Conservation (phyloP, 2,113 vertebrate species). For the Madoqua kirkii region DNA sequence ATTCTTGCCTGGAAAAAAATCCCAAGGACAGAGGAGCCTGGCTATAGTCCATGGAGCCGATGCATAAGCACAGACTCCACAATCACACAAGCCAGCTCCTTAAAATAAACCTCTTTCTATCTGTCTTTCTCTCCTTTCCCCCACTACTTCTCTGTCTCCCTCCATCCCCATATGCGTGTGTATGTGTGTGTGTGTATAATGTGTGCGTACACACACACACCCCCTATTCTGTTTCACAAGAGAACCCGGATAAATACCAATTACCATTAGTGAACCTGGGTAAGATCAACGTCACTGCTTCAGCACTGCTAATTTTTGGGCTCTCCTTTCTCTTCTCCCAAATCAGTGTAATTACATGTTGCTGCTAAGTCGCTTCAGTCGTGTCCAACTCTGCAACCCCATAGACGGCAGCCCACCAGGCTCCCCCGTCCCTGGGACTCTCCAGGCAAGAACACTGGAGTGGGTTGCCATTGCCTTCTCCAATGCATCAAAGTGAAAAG, state of each 20-base stretch:
- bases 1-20: background rate
- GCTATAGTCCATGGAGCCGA: background rate
- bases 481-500: no score
- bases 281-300: background rate
- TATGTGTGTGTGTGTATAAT: no score
- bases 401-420: no score
- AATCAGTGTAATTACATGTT: background rate
- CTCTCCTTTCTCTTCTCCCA: background rate
- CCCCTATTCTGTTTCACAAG: background rate
- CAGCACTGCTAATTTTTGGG: background rate
- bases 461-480: no score
- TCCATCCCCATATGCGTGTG: background rate
- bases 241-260: background rate
- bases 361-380: no score
- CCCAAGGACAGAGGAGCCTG: background rate
- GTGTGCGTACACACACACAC: background rate
- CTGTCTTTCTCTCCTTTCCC: background rate
- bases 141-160: background rate
- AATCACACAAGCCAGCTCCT: background rate
- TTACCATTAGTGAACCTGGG: no score
- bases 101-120: background rate
- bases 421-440: no score
- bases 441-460: no score
- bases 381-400: no score
- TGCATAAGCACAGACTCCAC: background rate